A percentile compares a stretch with the other conserved stretches of the same genome.
These are phyloP conservation scores for Sebastes schlegelii DNA, from an alignment of 2,113 vertebrate genomes.

Conservation along the genomic window DNA sequence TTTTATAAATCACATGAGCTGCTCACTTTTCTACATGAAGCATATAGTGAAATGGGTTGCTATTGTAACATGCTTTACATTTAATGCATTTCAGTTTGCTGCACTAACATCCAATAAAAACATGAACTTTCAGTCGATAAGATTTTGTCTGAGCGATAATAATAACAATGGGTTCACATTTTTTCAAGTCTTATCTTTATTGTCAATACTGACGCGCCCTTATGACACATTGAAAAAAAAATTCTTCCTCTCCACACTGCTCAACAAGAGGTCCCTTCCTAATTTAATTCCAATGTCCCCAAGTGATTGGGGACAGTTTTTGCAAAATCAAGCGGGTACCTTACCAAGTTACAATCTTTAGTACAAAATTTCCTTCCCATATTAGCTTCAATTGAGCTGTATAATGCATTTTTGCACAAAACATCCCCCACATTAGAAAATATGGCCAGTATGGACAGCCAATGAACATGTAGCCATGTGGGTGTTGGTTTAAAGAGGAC, in stretches of 20 bases:
- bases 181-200: not conserved
- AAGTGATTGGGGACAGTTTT: not conserved
- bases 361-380: not conserved
- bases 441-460: not conserved
- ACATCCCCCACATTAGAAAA: not conserved
- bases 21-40: slow-evolving; percentile 12
- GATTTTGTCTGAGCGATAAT: not conserved
- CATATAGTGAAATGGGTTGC: not conserved
- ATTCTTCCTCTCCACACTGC: not conserved
- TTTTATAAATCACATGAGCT: not conserved
- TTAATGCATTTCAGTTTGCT: not conserved
- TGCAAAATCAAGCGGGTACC: not conserved
- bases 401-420: not conserved
- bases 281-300: not conserved
- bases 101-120: slow-evolving; percentile 1
- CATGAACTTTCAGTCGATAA: not conserved
- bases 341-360: not conserved
- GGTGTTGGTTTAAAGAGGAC: too few relatives aligned
- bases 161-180: not conserved
- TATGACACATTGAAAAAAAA: not conserved
- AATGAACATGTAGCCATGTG: not conserved
- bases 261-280: not conserved
- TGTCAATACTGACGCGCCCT: not conserved
- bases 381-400: not conserved
- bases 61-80: slow-evolving; percentile 1